Conservation (phyloP, 2,113 vertebrate species). For the Callocephalon fimbriatum region DNA sequence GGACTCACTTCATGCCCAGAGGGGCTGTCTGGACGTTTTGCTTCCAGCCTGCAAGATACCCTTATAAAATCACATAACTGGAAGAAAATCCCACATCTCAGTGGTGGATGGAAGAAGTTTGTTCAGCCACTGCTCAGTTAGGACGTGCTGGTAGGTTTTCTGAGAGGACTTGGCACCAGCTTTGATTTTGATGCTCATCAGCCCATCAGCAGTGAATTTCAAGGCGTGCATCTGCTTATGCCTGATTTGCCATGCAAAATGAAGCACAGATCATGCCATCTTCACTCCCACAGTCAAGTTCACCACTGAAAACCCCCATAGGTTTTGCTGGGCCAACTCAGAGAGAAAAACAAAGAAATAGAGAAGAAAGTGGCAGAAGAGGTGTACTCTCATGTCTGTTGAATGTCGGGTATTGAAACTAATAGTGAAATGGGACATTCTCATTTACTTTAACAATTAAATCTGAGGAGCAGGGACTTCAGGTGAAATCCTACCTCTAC, state of each 20-base stretch:
- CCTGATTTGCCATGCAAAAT: not conserved
- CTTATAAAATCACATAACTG: not conserved
- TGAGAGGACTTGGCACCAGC: not conserved
- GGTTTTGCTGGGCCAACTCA: not conserved
- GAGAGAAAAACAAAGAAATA: not conserved
- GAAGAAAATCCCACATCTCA: not conserved
- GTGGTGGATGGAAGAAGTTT: not conserved
- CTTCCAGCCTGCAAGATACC: not conserved
- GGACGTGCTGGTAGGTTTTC: not conserved
- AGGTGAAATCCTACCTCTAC: not conserved
- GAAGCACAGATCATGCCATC: not conserved
- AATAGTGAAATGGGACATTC: not conserved
- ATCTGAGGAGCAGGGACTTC: not conserved
- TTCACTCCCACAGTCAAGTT: not conserved
- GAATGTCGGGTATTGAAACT: not conserved
- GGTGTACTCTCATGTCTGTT: not conserved
- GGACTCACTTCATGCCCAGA: fast-evolving
- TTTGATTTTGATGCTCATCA: not conserved
- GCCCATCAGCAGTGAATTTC: not conserved
- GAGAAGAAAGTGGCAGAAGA: not conserved
- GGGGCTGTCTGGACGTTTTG: not conserved
- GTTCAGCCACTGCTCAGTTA: not conserved
- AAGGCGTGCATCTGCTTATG: not conserved
- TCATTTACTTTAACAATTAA: not conserved
- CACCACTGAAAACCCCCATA: not conserved